Percentiles rank a stretch among this genome's conserved stretches.
Conservation (phyloP, 2,797 vertebrate species). For the Botia kubotai region DNA sequence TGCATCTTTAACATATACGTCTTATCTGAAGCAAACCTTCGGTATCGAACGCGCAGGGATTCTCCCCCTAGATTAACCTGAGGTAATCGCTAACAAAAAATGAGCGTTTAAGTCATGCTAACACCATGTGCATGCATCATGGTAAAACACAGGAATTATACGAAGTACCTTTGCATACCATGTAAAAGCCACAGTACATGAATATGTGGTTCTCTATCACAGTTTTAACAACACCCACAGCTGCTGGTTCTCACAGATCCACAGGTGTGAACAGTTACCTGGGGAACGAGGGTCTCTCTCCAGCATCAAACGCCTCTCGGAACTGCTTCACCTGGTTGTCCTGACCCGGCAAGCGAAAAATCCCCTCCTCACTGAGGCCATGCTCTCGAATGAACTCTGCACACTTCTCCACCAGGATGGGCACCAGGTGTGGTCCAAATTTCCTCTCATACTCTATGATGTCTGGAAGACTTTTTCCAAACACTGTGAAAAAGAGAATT, state of each 20-base stretch:
- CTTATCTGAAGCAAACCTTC: neutral
- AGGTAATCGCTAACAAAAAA: neutral
- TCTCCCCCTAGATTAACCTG: neutral
- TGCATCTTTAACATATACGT: neutral
- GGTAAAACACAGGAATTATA: neutral
- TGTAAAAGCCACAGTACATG: neutral
- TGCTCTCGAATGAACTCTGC: slow-evolving; percentile 88
- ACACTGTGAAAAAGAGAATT: slow-evolving; percentile 74
- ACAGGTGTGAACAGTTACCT: slow-evolving; percentile 70
- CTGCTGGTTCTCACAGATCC: neutral
- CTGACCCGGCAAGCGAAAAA: slow-evolving; percentile 96
- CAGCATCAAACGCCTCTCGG: slow-evolving; percentile 90
- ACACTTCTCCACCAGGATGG: slow-evolving; percentile 92
- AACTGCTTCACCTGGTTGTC: slow-evolving; percentile 93
- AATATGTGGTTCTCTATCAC: neutral
- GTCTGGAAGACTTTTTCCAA: slow-evolving; percentile 87
- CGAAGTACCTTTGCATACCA: neutral
- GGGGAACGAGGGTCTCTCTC: slow-evolving; percentile 91
- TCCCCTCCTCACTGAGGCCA: slow-evolving; percentile 89
- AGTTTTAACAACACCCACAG: neutral
- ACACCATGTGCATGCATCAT: too few species aligned
- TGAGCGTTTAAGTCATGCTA: too few species aligned
- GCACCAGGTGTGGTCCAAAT: slow-evolving; percentile 86
- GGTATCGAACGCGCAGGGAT: neutral
- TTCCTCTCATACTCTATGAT: slow-evolving; percentile 87